Evolutionary conservation across 2,888 invertebrate species (phyloP), one percentile per base, ranked within the genome.

Genomic region (Apodemia hepburni): DNA sequence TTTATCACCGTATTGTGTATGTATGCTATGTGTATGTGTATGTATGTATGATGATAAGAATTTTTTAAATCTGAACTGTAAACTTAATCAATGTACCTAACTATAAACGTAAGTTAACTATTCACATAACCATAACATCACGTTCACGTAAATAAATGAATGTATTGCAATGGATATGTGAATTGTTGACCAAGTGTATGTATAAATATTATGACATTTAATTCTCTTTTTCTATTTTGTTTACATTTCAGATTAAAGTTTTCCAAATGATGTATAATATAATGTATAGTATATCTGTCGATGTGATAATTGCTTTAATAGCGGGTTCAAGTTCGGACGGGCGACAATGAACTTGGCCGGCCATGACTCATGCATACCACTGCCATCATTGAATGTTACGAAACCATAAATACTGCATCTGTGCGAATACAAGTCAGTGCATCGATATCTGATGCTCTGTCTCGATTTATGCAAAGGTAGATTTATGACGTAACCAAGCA

Each of bases 291-390:
- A 73, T 76, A 79, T 79, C 77, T 71, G 68, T 66, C 67, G 71
- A 78, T 83, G 77, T 75, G 73, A 69, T 75, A 68, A 71, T 67
- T 70, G 71, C 72, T 72, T 71, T 76, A 73, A 74, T 75, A 78
- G 73, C 76, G 85, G 85, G 88, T 90, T 90, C 90, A 91, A 91
- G 90, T 90, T 90, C 90, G 89, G 81, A 65, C 81, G 77, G 76
- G 76, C 87, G 90, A 90, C 90, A 90, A 87, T 91, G 90, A 91
- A 91, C 90, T 90, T 90, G 90, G 86, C 82, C 83, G 88, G 81
- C 84, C 87, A 71, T 89, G 90, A 90, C 85, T 90, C 90, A 91
- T 80, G 80, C 83, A 81, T 80, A 77, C 80, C 80, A 69, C 71
- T 79, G 77, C 82, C 85, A 81, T 82, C 81, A 76, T 51, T 51